These are phyloP conservation scores for Chloroceryle amazona DNA, from an alignment of 2,797 vertebrate genomes.

Conservation along the genomic window DNA sequence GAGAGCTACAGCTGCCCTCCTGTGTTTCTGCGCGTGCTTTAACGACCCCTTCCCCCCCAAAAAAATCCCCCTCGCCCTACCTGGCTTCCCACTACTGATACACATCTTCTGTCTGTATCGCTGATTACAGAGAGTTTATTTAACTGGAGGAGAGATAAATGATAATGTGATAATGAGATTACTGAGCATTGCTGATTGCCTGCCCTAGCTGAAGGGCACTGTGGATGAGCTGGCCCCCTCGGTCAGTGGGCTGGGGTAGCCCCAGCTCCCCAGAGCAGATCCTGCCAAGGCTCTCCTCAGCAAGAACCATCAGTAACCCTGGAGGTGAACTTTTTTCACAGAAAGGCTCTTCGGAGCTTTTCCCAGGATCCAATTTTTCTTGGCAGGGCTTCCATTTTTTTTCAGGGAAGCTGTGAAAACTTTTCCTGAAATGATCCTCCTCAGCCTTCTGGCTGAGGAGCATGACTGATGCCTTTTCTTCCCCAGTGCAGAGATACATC, in stretches of 20 bases:
- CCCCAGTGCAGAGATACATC: constrained; percentile 64
- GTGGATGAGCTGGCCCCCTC: neutral
- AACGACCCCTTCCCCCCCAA: neutral
- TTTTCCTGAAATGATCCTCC: constrained; percentile 53
- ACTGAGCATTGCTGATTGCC: neutral
- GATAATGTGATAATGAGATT: neutral
- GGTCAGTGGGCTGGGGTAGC: fast-evolving
- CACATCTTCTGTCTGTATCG: neutral
- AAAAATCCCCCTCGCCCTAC: neutral
- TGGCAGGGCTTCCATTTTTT: constrained; percentile 12
- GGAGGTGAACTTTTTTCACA: neutral
- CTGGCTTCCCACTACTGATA: neutral
- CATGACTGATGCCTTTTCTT: constrained; percentile 71
- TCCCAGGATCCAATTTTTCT: constrained; percentile 17
- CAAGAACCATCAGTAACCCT: neutral
- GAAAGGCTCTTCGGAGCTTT: neutral
- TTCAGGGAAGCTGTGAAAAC: constrained; percentile 39
- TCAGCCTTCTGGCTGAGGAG: constrained; percentile 70
- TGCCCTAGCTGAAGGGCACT: neutral
- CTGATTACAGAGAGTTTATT: constrained; percentile 30
- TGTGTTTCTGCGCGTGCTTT: neutral
- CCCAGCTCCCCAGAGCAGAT: fast-evolving
- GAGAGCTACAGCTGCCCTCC: fast-evolving
- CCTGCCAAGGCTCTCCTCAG: neutral
- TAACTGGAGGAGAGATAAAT: neutral